A percentile compares a stretch with the other conserved stretches of the same genome.
Evolutionary conservation across 2,888 invertebrate genomes (phyloP).

Genomic region (Apamea monoglypha): DNA sequence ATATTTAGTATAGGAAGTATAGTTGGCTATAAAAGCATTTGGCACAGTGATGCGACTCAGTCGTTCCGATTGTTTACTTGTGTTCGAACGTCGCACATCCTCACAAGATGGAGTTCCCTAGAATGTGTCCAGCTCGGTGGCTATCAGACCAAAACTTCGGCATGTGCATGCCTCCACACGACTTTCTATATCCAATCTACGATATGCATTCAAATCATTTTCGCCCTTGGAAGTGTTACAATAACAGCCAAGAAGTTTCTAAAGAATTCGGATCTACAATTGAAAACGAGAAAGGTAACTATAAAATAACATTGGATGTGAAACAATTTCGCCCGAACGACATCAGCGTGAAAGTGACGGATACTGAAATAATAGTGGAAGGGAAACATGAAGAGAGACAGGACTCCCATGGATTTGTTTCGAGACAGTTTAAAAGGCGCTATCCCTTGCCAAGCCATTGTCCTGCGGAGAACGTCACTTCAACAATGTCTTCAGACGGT

Average conservation of each 20-base stretch:
- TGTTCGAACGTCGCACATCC: constrained; percentile 23
- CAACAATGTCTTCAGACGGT: constrained; percentile 77
- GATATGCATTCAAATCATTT: constrained; percentile 69
- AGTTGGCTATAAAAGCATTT: constrained; percentile 73
- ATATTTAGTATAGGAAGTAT: constrained; percentile 63
- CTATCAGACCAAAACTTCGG: constrained; percentile 60
- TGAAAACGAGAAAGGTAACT: constrained; percentile 76
- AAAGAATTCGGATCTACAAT: constrained; percentile 75
- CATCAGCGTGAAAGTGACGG: constrained; percentile 92
- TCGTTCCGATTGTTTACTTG: constrained; percentile 53
- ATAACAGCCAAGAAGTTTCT: constrained; percentile 56
- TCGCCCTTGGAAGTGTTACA: constrained; percentile 72
- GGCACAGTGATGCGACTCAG: constrained; percentile 68
- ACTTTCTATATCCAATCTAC: constrained; percentile 71
- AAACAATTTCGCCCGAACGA: constrained; percentile 93
- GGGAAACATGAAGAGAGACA: constrained; percentile 87
- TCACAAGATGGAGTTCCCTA: constrained; percentile 68
- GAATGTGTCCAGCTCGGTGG: constrained; percentile 67
- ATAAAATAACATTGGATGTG: constrained; percentile 92
- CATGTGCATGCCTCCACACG: constrained; percentile 70
- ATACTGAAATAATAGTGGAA: constrained; percentile 91
- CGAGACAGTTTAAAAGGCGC: constrained; percentile 85
- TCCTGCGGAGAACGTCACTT: constrained; percentile 72
- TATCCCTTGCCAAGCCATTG: constrained; percentile 82
- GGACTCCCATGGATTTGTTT: constrained; percentile 86